Conservation (phyloP, 2,113 vertebrate genomes). For the Synchiropus splendidus region DNA sequence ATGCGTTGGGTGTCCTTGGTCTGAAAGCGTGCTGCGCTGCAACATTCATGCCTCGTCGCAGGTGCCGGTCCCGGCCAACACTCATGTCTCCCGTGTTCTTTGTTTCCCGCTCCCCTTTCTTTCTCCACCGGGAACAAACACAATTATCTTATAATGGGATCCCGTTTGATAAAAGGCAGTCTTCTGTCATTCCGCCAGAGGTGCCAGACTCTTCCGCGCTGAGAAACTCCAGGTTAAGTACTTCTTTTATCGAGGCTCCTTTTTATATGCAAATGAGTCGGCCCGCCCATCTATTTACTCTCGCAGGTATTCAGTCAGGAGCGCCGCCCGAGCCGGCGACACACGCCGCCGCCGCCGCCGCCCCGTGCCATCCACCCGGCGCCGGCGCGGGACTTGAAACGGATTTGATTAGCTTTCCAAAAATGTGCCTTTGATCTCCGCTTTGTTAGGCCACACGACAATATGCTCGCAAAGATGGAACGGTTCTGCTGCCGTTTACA, state of each 20-base stretch:
- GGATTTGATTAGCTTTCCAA: conserved; percentile 61
- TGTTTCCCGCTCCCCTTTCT: conserved; percentile 34
- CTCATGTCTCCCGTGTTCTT: conserved; percentile 14
- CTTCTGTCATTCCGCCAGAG: conserved; percentile 59
- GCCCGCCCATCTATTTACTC: conserved; percentile 62
- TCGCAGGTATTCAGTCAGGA: conserved; percentile 56
- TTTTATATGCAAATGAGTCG: conserved; percentile 69
- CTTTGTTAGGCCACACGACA: conserved; percentile 55
- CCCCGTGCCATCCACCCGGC: no score
- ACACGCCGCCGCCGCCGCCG: conserved; percentile 30
- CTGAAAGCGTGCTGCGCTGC: background rate
- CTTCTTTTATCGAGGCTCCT: conserved; percentile 60
- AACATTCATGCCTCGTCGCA: no score
- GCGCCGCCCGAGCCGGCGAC: conserved; percentile 37
- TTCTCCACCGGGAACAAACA: conserved; percentile 52
- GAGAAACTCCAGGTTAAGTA: conserved; percentile 66
- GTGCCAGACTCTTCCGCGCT: conserved; percentile 54
- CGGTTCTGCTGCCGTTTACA: conserved; percentile 51
- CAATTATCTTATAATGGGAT: conserved; percentile 64
- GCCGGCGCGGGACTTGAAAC: conserved; percentile 38
- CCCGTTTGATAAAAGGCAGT: conserved; percentile 56
- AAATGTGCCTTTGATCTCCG: conserved; percentile 54
- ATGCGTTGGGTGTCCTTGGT: no score
- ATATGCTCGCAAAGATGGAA: conserved; percentile 34
- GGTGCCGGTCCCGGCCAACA: conserved; percentile 23